Evolutionary conservation across 2,113 vertebrate species (phyloP).

Genomic region (Tonatia bakeri): DNA sequence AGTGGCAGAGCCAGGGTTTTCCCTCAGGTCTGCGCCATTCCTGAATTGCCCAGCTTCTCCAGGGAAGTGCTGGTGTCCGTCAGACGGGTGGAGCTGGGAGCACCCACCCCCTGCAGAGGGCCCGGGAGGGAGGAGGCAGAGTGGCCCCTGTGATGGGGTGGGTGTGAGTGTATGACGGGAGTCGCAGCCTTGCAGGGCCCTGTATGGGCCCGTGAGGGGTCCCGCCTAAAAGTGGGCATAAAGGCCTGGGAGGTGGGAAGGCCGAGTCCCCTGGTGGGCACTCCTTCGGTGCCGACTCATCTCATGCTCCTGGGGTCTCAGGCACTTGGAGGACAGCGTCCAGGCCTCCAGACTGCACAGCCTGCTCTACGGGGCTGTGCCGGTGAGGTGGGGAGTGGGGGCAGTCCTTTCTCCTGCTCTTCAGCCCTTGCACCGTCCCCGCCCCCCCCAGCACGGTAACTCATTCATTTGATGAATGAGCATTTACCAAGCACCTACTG

Average conservation of each 20-base stretch:
- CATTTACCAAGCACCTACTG: background rate
- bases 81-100: background rate
- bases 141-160: background rate
- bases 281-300: background rate
- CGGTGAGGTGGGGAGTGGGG: background rate
- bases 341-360: background rate
- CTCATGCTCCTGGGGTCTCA: background rate
- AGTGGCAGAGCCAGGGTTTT: background rate
- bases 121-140: background rate
- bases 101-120: rapidly evolving
- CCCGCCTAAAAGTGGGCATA: background rate
- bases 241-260: background rate
- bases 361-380: background rate
- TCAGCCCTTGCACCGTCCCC: background rate
- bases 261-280: background rate
- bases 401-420: background rate
- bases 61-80: background rate
- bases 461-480: background rate
- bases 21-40: background rate
- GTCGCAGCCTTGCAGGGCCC: background rate
- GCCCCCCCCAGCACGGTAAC: background rate
- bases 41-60: background rate
- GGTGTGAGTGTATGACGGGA: background rate
- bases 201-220: background rate
- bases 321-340: background rate